Conservation (phyloP, 2,888 invertebrate genomes). For the Rotaria macrura region DNA sequence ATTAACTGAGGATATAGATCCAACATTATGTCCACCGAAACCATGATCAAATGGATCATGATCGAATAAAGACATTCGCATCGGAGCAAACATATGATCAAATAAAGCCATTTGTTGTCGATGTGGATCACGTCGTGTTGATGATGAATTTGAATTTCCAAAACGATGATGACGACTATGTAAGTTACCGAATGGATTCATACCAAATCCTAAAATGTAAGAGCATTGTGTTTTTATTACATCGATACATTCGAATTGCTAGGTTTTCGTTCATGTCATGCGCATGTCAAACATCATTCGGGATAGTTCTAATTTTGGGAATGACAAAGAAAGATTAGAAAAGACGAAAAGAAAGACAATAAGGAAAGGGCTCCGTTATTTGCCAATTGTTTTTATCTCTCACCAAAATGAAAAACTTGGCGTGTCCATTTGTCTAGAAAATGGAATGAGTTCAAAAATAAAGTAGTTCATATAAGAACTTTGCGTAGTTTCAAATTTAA, state of each 20-base stretch:
- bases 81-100: neutral
- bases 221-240: neutral
- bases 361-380: too few species aligned
- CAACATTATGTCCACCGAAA: neutral
- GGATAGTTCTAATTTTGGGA: neutral
- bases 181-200: neutral
- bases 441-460: neutral
- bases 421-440: slow-evolving; percentile 2
- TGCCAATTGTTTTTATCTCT: neutral
- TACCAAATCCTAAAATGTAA: neutral
- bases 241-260: neutral
- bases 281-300: neutral
- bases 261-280: neutral
- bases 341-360: too few species aligned
- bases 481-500: neutral
- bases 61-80: slow-evolving; percentile 15
- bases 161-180: neutral
- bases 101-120: slow-evolving; percentile 6
- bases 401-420: neutral
- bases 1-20: slow-evolving; percentile 17
- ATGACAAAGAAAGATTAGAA: neutral
- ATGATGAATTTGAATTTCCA: neutral
- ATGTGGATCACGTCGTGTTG: neutral
- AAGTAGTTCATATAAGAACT: too few species aligned
- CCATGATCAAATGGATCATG: neutral